A percentile compares a stretch with the other conserved stretches of the same genome.
These are phyloP conservation scores for Pogonocichla stellata DNA, from an alignment of 2,113 vertebrate genomes.

Conservation along the genomic window DNA sequence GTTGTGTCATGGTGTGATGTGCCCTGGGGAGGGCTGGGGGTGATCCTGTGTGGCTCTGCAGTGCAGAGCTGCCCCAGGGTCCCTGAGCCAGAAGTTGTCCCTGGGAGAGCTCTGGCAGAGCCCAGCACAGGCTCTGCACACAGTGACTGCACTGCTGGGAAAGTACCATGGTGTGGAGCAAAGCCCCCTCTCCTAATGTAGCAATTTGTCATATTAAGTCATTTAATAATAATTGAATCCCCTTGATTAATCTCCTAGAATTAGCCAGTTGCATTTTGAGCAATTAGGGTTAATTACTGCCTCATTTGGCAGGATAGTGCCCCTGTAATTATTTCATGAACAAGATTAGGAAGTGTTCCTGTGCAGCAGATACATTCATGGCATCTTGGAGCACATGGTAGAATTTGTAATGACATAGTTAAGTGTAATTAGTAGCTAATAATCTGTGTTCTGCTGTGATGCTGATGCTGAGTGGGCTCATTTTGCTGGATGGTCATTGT, in stretches of 20 bases:
- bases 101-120: background rate
- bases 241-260: constrained; percentile 90
- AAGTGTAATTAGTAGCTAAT: constrained; percentile 84
- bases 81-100: fast-evolving
- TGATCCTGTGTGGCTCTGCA: too few relatives aligned
- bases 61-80: fast-evolving
- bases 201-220: constrained; percentile 89
- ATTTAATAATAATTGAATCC: constrained; percentile 85
- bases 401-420: constrained; percentile 84
- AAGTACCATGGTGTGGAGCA: background rate
- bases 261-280: constrained; percentile 85
- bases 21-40: background rate
- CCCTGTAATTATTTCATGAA: constrained; percentile 86
- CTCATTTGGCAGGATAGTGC: constrained; percentile 88
- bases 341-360: constrained; percentile 75
- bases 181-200: constrained; percentile 56
- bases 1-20: fast-evolving
- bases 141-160: background rate
- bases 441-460: constrained; percentile 67
- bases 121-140: background rate
- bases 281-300: constrained; percentile 96
- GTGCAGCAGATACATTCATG: constrained; percentile 70
- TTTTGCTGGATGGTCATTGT: constrained; percentile 38
- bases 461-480: constrained; percentile 61
- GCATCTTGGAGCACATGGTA: constrained; percentile 71